Base-by-base conservation (phyloP, 2,888 invertebrate genomes). In the Drosophila flavopinicola region DNA sequence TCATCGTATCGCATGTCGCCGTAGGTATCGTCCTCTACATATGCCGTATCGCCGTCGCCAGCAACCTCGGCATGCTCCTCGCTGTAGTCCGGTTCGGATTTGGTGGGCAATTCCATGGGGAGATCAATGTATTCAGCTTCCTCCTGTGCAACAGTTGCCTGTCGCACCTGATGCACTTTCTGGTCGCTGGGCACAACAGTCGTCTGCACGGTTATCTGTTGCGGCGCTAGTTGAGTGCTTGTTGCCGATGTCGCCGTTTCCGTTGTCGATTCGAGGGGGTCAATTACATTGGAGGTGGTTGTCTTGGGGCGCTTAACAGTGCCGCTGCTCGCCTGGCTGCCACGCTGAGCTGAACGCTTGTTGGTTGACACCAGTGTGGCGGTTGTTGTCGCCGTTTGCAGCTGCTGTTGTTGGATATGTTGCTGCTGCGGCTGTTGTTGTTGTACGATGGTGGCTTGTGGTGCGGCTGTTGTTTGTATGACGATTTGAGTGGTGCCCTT, bases 61-160 rank as follows among this genome's bases (percentile, higher is more conserved):
- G 93, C 94, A 74, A 93, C 94, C 75, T 94, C 94, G 68, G 93
- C 94, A 68, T 92, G 92, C 88, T 94, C 94, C 67, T 94, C 94
- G 37, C 93, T 92, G 90, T 94, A 94, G 91, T 94, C 94, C 0
- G 94, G 94, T 92, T 94, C 94, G 90, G 94, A 93, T 93, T 94
- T 94, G 24, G 94, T 94, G 83, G 94, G 93, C 71, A 94, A 84
- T 76, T 91, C 91, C 61, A 91, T 91, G 17, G 91, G 91, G 83
- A 91, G 88, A 78, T 91, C 91, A 83, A 91, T 91, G 65, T 90
- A 91, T 87, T 91, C 91, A 27, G 91, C 70, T 71, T 91, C 77
- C 59, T 91, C 91, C 61, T 63, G 69, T 17, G 69, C 41, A 60
- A 77, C 88, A 17, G 76, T 63, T 56, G 86, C 88, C 44, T 84